Conservation (phyloP, 2,113 vertebrate genomes). For the Hymenochirus boettgeri region DNA sequence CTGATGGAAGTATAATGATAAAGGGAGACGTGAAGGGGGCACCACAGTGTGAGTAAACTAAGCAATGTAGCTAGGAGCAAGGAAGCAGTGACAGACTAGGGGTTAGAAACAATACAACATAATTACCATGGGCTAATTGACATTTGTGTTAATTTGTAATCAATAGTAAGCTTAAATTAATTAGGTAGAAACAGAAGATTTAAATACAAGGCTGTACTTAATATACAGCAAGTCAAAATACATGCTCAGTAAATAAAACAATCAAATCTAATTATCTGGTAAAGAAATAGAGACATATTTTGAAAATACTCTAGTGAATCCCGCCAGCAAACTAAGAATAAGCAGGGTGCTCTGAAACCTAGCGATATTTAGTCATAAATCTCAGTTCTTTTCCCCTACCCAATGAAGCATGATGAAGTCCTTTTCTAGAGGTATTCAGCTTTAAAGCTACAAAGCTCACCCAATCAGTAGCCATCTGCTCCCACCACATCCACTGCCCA, state of each 20-base stretch:
- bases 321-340: neutral
- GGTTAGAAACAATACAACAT: constrained; percentile 8
- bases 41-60: constrained; percentile 43
- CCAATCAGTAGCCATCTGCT: constrained; percentile 88
- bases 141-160: constrained; percentile 25
- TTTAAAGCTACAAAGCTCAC: constrained; percentile 77
- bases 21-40: constrained; percentile 40
- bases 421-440: constrained; percentile 81
- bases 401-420: constrained; percentile 78
- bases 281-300: too few relatives aligned
- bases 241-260: too few relatives aligned
- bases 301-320: too few relatives aligned
- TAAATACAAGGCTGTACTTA: too few relatives aligned
- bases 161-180: constrained; percentile 14
- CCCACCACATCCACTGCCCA: constrained; percentile 68
- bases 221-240: too few relatives aligned
- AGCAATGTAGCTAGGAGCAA: constrained; percentile 40
- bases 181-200: neutral
- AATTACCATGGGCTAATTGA: constrained; percentile 27
- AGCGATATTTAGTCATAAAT: constrained; percentile 73
- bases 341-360: neutral
- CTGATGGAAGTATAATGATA: constrained; percentile 32
- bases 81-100: constrained; percentile 8
- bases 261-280: too few relatives aligned
- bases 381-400: constrained; percentile 69